A percentile compares a stretch with the other conserved stretches of the same genome.
Evolutionary conservation across 1,140 invertebrate genomes (phyloP).

Genomic region (Hycleus phaleratus): DNA sequence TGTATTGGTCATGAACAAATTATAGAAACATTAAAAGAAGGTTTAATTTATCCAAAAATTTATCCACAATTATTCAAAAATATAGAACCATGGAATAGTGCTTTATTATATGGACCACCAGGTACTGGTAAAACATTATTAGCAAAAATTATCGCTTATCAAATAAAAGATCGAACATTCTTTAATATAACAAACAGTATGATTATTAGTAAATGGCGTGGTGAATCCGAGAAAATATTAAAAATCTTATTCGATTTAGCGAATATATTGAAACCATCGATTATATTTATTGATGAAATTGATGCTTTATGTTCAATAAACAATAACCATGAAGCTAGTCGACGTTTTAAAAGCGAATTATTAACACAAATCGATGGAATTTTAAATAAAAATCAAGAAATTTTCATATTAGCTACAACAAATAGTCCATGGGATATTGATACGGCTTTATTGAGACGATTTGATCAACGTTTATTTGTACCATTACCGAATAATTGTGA

Average conservation of each 20-base stretch:
- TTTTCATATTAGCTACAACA: constrained; percentile 63
- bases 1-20: constrained; percentile 71
- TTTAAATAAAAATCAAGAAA: too few species aligned
- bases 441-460: constrained; percentile 72
- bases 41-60: constrained; percentile 76
- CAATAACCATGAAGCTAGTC: constrained; percentile 83
- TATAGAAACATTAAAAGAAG: constrained; percentile 80
- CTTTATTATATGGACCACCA: constrained; percentile 81
- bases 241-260: constrained; percentile 85
- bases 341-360: constrained; percentile 87
- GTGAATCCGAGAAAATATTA: constrained; percentile 89
- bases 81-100: constrained; percentile 73
- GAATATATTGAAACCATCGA: constrained; percentile 73
- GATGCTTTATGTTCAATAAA: constrained; percentile 77
- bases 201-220: constrained; percentile 88
- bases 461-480: constrained; percentile 83
- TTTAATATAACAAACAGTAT: constrained; percentile 87
- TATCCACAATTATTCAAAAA: constrained; percentile 79
- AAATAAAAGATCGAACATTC: constrained; percentile 72
- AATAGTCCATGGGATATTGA: constrained; percentile 83
- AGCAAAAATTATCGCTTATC: constrained; percentile 79
- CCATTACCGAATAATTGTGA: constrained; percentile 61
- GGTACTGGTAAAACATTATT: constrained; percentile 80
- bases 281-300: constrained; percentile 95
- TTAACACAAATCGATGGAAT: constrained; percentile 86